Evolutionary conservation across 1,140 invertebrate genomes (phyloP).

Genomic region (Atta colombica): DNA sequence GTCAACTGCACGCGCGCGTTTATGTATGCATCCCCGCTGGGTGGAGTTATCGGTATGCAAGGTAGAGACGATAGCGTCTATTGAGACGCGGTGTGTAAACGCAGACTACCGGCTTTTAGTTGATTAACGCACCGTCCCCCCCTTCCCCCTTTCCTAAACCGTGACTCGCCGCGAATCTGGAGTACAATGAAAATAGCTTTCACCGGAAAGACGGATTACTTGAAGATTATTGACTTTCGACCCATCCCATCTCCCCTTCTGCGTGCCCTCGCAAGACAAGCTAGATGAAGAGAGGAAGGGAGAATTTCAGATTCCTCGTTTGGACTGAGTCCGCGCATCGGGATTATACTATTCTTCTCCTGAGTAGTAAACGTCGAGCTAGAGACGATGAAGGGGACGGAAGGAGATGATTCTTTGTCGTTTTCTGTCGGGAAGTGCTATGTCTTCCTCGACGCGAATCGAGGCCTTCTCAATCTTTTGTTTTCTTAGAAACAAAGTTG

Average conservation of each 20-base stretch:
- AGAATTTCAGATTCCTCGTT: slow-evolving; percentile 51
- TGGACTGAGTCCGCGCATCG: slow-evolving; percentile 22
- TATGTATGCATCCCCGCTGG: slow-evolving; percentile 57
- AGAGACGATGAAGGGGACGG: not conserved
- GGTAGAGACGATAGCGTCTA: slow-evolving; percentile 74
- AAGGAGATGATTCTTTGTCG: slow-evolving; percentile 29
- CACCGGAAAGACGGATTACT: slow-evolving; percentile 74
- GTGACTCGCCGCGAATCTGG: slow-evolving; percentile 71
- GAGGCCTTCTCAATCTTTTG: slow-evolving; percentile 22
- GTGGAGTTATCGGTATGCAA: slow-evolving; percentile 66
- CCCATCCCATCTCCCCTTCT: slow-evolving; percentile 13
- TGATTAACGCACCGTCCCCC: slow-evolving; percentile 79
- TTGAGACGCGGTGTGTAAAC: slow-evolving; percentile 80
- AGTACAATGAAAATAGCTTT: slow-evolving; percentile 79
- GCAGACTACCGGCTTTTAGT: slow-evolving; percentile 81
- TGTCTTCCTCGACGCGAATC: slow-evolving; percentile 19
- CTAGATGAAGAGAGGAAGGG: slow-evolving; percentile 45
- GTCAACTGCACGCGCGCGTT: slow-evolving; percentile 31
- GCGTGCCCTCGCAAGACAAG: slow-evolving; percentile 38
- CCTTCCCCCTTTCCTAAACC: slow-evolving; percentile 42
- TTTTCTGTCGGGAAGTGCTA: slow-evolving; percentile 20
- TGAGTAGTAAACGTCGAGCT: slow-evolving; percentile 37
- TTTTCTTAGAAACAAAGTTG: slow-evolving; percentile 10
- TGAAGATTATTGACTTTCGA: slow-evolving; percentile 76
- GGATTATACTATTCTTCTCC: not conserved